Evolutionary conservation across 2,888 invertebrate species (phyloP).

Genomic region (Tuberolachnus salignus): DNA sequence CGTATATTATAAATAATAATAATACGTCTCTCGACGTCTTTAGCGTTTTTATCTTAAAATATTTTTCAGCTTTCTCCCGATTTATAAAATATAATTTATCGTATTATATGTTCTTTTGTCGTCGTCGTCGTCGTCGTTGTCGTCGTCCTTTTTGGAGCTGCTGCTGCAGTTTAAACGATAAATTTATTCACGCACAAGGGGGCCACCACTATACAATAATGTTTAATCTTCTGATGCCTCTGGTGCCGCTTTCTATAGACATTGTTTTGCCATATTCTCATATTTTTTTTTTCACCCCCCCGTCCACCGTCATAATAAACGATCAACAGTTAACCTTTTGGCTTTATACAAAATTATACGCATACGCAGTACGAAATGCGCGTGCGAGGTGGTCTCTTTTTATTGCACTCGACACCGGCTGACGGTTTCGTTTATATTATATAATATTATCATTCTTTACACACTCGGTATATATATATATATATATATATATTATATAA

Average conservation of each 20-base stretch:
- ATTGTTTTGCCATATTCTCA: conserved; percentile 38
- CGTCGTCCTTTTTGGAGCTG: no score
- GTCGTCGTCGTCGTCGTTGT: not conserved
- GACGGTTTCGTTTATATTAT: conserved; percentile 39
- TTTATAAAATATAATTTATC: conserved; percentile 47
- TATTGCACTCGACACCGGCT: conserved; percentile 38
- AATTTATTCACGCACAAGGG: conserved; percentile 20
- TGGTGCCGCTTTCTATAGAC: conserved; percentile 20
- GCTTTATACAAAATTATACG: conserved; percentile 6
- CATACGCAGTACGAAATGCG: not conserved
- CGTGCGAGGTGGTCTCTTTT: not conserved
- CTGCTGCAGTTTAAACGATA: conserved; percentile 15
- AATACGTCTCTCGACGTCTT: no score
- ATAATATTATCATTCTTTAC: not conserved
- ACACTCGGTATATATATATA: no score
- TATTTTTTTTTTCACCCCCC: conserved; percentile 20
- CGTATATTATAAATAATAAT: no score
- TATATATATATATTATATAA: no score
- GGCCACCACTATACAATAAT: conserved; percentile 2
- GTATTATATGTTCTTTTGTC: conserved; percentile 34
- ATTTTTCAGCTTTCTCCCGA: not conserved
- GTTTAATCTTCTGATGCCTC: conserved; percentile 28
- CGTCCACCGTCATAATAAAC: conserved; percentile 27
- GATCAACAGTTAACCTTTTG: conserved; percentile 47
- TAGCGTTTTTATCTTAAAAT: not conserved